Conservation (phyloP, 2,888 invertebrate genomes). For the Dorcus hopei region DNA sequence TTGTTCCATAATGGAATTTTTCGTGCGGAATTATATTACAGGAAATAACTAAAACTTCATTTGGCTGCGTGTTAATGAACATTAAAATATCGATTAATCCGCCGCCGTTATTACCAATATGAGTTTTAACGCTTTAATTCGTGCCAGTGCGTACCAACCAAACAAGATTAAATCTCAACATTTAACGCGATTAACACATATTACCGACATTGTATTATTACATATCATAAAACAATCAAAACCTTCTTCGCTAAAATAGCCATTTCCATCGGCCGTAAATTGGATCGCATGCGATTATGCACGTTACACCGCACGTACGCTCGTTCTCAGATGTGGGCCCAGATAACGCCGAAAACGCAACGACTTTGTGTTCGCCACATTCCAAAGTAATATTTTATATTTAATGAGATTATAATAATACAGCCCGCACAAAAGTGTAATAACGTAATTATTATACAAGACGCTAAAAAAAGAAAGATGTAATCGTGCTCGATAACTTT, state of each 20-base stretch:
- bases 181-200: constrained; percentile 40
- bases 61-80: constrained; percentile 39
- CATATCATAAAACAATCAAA: constrained; percentile 13
- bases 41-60: constrained; percentile 16
- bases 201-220: constrained; percentile 11
- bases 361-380: no score
- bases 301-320: neutral
- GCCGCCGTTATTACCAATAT: constrained; percentile 37
- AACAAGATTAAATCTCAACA: constrained; percentile 44
- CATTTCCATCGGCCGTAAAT: neutral
- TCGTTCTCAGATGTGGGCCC: no score
- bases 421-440: no score
- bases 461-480: no score
- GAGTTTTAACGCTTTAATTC: constrained; percentile 41
- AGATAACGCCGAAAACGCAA: no score
- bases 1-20: constrained; percentile 7
- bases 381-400: no score
- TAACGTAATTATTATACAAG: no score
- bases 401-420: no score
- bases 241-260: neutral
- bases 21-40: constrained; percentile 7
- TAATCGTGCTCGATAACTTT: no score
- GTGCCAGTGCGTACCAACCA: constrained; percentile 47
- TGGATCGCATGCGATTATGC: neutral
- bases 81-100: constrained; percentile 45